Evolutionary conservation across 2,888 invertebrate species (phyloP), one percentile per base, ranked within the genome.

Genomic region (Drosophila acutilabella): DNA sequence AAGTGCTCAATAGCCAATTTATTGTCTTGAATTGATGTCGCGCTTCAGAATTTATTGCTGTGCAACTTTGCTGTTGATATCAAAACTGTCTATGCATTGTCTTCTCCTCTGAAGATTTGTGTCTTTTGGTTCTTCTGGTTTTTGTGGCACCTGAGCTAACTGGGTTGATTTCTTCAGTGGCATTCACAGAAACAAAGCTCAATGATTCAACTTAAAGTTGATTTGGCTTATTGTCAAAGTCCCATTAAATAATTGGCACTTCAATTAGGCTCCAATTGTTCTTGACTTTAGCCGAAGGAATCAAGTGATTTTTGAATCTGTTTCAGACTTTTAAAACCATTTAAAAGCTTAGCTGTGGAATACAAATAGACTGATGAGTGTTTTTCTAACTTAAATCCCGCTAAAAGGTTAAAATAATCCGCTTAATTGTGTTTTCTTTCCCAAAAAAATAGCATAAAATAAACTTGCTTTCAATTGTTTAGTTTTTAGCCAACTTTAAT

Each of bases 11-110:
- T 71, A 60, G 60, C 68, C 64, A 74, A 78, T 86, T 86, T 85
- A 88, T 86, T 77, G 72, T 69, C 64, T 72, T 48, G 68, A 74
- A 88, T 80, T 78, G 83, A 86, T 81, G 85, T 81, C 82, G 76
- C 80, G 61, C 60, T 64, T 44, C 33, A 71, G 76, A 77, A 77
- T 80, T 80, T 71, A 77, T 77, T 64, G 72, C 71, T 57, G 14
- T 52, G 51, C 52, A 44, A 45, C 18, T 26, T 48, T 42, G 45
- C 18, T 23, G 20, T 66, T 42, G 33, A 67, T 58, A 64, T 57
- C 62, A 16, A 38, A 56, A 56, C 47, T 58, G 71, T 60, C 42
- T 72, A 11, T 44, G 38, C 45, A 72, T 71, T 72, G 71, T 69
- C 36, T 59, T 60, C 53, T 60, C 53, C 14, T 30, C n/a, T 11